A percentile compares a stretch with the other conserved stretches of the same genome.
Evolutionary conservation across 2,888 invertebrate species (phyloP).

Genomic region (Dryocosmus kuriphilus): DNA sequence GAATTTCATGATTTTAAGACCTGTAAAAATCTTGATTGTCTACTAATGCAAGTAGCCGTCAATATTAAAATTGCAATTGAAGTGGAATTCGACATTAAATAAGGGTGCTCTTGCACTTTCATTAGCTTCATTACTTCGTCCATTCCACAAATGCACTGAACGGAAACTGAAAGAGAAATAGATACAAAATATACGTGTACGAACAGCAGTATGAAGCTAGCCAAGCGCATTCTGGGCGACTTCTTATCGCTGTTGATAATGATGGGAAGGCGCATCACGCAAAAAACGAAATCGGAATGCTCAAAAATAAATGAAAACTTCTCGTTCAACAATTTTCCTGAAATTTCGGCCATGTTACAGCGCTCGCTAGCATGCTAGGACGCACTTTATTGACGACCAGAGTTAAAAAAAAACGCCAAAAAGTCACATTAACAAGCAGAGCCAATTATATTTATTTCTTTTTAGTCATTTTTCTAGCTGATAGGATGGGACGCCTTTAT

Average conservation of each 20-base stretch:
- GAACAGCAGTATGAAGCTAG: not conserved
- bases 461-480: not conserved
- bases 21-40: no score
- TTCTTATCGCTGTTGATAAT: not conserved
- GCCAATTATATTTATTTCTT: not conserved
- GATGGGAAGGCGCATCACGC: not conserved
- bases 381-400: conserved; percentile 51
- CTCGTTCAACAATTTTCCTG: not conserved
- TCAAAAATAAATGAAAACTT: not conserved
- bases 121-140: no score
- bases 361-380: conserved; percentile 7
- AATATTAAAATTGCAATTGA: no score
- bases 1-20: no score
- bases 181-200: not conserved
- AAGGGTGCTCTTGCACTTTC: not conserved
- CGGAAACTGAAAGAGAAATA: no score
- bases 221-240: not conserved
- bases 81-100: not conserved
- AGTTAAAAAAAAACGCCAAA: not conserved
- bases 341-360: conserved; percentile 15
- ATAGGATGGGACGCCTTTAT: not conserved
- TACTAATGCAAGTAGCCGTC: no score
- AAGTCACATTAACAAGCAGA: not conserved
- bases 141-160: not conserved
- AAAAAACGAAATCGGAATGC: not conserved